Percentiles rank a stretch among this genome's conserved stretches.
Conservation (phyloP, 2,797 vertebrate genomes). For the Spinibarbus caldwelli region DNA sequence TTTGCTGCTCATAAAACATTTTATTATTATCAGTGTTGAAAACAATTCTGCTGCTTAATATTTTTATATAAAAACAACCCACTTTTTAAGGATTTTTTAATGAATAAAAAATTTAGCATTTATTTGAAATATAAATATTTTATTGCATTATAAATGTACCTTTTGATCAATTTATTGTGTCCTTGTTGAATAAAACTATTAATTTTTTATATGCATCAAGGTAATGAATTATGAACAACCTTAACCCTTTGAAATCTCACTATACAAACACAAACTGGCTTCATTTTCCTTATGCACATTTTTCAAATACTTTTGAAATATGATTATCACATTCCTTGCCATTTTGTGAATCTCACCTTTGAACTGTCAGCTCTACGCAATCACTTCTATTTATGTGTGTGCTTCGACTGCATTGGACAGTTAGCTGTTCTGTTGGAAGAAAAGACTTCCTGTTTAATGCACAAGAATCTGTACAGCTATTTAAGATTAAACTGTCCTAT, state of each 20-base stretch:
- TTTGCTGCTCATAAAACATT: no score
- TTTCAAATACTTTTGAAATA: neutral
- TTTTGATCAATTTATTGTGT: neutral
- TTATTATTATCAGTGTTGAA: no score
- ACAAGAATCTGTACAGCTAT: neutral
- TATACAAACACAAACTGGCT: neutral
- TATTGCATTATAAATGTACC: no score
- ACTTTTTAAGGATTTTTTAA: no score
- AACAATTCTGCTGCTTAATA: no score
- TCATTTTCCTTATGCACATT: neutral
- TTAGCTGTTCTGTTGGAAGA: neutral
- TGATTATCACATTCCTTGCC: neutral
- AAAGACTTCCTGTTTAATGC: neutral
- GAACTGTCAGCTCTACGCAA: neutral
- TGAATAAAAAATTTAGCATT: no score
- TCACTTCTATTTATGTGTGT: neutral
- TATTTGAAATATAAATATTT: no score
- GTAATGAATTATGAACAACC: neutral
- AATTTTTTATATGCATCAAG: neutral
- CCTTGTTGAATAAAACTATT: neutral
- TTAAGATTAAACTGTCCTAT: constrained; percentile 8
- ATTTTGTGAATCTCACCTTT: neutral
- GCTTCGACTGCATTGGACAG: neutral
- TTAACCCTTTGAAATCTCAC: neutral
- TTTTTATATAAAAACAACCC: no score